Conservation (phyloP, 2,113 vertebrate species). For the Coptodon rendalli region DNA sequence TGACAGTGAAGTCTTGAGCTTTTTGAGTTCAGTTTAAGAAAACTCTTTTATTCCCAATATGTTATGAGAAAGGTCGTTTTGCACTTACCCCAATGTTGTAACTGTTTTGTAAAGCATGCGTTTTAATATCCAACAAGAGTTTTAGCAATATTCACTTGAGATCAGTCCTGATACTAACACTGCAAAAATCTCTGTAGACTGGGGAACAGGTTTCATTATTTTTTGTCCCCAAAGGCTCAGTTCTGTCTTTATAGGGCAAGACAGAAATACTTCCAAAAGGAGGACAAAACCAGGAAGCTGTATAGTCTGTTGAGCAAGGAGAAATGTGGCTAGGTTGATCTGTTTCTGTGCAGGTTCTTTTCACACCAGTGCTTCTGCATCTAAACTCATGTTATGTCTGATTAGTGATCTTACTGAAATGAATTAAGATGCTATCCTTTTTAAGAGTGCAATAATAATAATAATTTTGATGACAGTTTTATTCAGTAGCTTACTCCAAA, state of each 20-base stretch:
- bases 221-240: constrained; percentile 26
- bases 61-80: not conserved
- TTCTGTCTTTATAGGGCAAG: constrained; percentile 43
- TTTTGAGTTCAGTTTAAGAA: not conserved
- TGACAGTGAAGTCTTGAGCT: not conserved
- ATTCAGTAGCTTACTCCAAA: not conserved
- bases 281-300: constrained; percentile 35
- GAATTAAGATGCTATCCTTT: not conserved
- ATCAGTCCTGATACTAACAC: not conserved
- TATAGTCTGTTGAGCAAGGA: not conserved
- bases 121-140: not conserved
- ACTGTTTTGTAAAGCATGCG: not conserved
- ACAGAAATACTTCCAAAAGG: constrained; percentile 54
- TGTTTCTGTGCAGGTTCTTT: not conserved
- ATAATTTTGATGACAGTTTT: not conserved
- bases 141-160: not conserved
- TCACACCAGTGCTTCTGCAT: not conserved
- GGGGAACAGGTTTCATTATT: constrained; percentile 18
- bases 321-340: not conserved
- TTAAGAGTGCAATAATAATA: not conserved
- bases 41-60: not conserved
- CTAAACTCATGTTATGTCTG: not conserved
- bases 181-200: constrained; percentile 1
- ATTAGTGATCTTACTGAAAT: not conserved
- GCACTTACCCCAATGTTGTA: not conserved